Base-by-base conservation (phyloP, 1,140 invertebrate species). In the Leptinotarsa undecemlineata region DNA sequence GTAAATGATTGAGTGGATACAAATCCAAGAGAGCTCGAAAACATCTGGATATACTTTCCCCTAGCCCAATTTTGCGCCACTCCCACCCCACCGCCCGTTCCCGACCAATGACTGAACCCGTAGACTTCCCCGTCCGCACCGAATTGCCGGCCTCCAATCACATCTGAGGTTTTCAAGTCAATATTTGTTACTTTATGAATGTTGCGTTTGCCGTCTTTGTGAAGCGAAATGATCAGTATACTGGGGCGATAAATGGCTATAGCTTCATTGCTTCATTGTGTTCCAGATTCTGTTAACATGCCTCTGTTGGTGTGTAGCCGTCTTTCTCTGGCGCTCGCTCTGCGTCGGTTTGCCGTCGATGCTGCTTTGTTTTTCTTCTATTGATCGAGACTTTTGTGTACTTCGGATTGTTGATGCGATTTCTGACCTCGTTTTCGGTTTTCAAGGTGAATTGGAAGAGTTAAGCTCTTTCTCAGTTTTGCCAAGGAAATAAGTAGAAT, bases 161-260 rank as follows among this genome's bases (percentile, higher is more conserved):
- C 78, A 79, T 79, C 79, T 79, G 76, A 79, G 79, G 79, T 80
- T 78, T 79, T 81, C 79, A 78, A 81, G 80, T 81, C 80, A 74
- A 81, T 81, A 81, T 80, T 80, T 80, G 80, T 79, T 76, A 79
- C 76, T 81, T 57, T 81, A 80, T 80, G 73, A 77, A 70, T 66
- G 77, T 60, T 68, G 74, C 78, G 75, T 77, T 81, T 80, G 80
- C 76, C 77, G 77, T 75, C 79, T 79, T 80, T 74, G 76, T 79
- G 75, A 71, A 72, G 66, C 51, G 71, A 73, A 78, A 74, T 74
- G 77, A 78, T 78, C 73, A 74, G 75, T 73, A 73, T 68, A 68
- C 61, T 75, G 23, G 69, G 66, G 74, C 76, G 74, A 75, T 77
- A 77, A 77, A 77, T 77, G 76, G 70, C 68, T 69, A 77, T 47